A percentile compares a stretch with the other conserved stretches of the same genome.
Conservation (phyloP, 2,797 vertebrate species). For the Silurus lanzhouensis region DNA sequence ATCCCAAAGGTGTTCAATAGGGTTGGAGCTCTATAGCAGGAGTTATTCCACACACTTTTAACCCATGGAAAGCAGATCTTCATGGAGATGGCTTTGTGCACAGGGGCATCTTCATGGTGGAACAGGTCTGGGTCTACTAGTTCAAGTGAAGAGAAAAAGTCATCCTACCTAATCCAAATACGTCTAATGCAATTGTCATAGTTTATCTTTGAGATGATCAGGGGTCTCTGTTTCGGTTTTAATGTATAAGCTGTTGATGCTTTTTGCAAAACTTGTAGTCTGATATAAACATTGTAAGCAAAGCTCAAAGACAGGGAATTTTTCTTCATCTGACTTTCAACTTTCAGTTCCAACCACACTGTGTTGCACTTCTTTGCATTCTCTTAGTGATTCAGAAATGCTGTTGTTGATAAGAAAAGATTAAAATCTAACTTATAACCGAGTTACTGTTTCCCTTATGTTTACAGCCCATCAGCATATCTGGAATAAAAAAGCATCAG, state of each 20-base stretch:
- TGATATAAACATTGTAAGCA: conserved; percentile 11
- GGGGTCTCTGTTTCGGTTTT: too few species aligned
- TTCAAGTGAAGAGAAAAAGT: too few species aligned
- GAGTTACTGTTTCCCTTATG: not conserved
- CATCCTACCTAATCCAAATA: too few species aligned
- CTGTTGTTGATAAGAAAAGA: not conserved
- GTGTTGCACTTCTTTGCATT: conserved; percentile 4
- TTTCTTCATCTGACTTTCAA: conserved; percentile 1
- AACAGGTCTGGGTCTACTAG: too few species aligned
- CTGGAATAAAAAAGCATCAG: not conserved
- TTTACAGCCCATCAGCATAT: not conserved
- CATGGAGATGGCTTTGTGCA: too few species aligned
- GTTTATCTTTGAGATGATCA: too few species aligned
- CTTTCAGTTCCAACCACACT: conserved; percentile 18
- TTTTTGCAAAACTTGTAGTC: not conserved
- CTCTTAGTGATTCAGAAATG: not conserved
- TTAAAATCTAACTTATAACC: not conserved
- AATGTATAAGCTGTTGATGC: not conserved
- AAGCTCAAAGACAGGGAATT: not conserved
- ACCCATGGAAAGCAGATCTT: too few species aligned
- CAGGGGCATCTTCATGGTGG: too few species aligned
- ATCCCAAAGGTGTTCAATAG: too few species aligned
- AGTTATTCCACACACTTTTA: too few species aligned
- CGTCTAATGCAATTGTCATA: too few species aligned
- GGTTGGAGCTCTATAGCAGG: too few species aligned